These are phyloP conservation scores for Poeciliopsis retropinna DNA, from an alignment of 2,113 vertebrate genomes.

Conservation along the genomic window DNA sequence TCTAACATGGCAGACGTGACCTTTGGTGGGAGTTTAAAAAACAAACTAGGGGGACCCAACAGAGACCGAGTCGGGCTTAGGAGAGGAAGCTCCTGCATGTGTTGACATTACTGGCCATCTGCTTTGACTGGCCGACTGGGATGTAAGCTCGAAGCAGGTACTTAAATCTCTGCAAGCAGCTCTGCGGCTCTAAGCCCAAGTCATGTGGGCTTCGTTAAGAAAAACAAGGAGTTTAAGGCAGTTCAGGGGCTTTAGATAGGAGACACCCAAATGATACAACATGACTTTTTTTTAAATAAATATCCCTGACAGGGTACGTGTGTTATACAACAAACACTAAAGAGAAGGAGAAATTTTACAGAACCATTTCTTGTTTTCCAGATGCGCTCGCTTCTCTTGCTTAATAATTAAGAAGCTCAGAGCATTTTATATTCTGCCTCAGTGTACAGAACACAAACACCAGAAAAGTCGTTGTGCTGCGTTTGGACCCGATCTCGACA, in stretches of 20 bases:
- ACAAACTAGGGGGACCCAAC: constrained; percentile 68
- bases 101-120: constrained; percentile 76
- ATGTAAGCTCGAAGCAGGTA: constrained; percentile 35
- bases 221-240: not conserved
- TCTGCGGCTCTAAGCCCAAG: constrained; percentile 14
- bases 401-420: constrained; percentile 3
- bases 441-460: not conserved
- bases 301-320: not conserved
- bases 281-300: not conserved
- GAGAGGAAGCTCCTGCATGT: constrained; percentile 64
- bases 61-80: constrained; percentile 54
- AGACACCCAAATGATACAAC: not conserved
- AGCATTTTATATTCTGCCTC: not conserved
- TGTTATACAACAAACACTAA: not conserved
- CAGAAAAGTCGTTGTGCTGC: not conserved
- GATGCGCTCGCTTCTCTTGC: not conserved
- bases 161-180: constrained; percentile 39
- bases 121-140: constrained; percentile 59
- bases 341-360: not conserved
- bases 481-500: too few species aligned
- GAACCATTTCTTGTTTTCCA: not conserved
- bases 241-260: not conserved
- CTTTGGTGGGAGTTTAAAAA: constrained; percentile 68
- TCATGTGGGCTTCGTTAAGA: constrained; percentile 3
- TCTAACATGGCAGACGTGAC: constrained; percentile 71